These are phyloP conservation scores for Sciaenops ocellatus DNA, from an alignment of 2,797 vertebrate genomes.

Conservation along the genomic window DNA sequence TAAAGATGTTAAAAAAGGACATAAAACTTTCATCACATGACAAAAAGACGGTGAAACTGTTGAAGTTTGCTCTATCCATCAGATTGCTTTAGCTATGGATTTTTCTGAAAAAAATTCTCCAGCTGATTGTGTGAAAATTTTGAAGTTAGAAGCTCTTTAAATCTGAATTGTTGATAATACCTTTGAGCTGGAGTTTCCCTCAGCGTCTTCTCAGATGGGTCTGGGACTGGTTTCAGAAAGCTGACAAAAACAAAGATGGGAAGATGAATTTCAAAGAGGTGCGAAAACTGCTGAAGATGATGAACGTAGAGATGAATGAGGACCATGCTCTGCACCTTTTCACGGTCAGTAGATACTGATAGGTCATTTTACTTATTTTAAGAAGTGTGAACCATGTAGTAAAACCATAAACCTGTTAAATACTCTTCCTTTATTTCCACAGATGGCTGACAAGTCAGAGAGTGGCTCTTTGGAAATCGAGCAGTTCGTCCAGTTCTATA, in stretches of 20 bases:
- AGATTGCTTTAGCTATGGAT: background rate
- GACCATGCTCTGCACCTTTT: slow-evolving; percentile 91
- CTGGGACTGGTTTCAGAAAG: slow-evolving; percentile 95
- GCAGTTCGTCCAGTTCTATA: slow-evolving; percentile 96
- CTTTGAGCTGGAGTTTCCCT: slow-evolving; percentile 50
- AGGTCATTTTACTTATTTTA: background rate
- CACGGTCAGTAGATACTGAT: slow-evolving; percentile 80
- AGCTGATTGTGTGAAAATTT: background rate
- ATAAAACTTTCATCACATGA: background rate
- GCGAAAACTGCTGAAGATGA: slow-evolving; percentile 91
- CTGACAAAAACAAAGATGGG: slow-evolving; percentile 96
- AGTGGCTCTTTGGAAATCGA: slow-evolving; percentile 90
- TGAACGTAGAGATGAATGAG: slow-evolving; percentile 97
- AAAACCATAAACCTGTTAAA: background rate
- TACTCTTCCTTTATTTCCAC: slow-evolving; percentile 20
- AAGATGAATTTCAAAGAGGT: slow-evolving; percentile 95
- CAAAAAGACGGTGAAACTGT: background rate
- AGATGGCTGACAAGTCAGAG: slow-evolving; percentile 92
- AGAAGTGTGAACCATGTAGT: background rate
- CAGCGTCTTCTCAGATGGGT: slow-evolving; percentile 88
- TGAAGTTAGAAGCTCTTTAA: background rate
- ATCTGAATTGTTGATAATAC: background rate
- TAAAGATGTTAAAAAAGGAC: too few relatives aligned
- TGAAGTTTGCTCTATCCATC: background rate
- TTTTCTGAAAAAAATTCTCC: background rate